phyloP scores from a whole-genome alignment of 2,797 vertebrate genomes.

The Halcyon smyrnensis region DNA sequence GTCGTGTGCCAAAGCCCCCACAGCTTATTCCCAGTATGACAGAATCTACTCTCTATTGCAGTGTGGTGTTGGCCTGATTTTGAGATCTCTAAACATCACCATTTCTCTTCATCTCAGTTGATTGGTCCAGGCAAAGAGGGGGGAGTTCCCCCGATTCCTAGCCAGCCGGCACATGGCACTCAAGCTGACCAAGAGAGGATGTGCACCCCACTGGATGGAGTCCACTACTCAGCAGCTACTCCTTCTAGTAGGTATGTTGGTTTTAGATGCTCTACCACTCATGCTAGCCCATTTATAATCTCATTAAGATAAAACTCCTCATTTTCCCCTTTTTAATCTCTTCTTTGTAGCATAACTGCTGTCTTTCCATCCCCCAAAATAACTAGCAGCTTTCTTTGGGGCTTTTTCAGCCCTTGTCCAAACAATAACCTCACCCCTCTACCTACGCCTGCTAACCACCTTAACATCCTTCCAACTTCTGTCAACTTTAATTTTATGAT shows the following conservation, averaged over 20 bases:
- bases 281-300: not conserved
- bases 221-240: constrained; percentile 81
- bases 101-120: constrained; percentile 76
- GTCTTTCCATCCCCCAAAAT: not conserved
- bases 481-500: not conserved
- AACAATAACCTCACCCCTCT: not conserved
- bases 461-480: not conserved
- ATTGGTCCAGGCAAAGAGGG: constrained; percentile 89
- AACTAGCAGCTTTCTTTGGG: not conserved
- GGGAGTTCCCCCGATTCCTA: constrained; percentile 82
- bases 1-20: not conserved
- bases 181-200: constrained; percentile 85
- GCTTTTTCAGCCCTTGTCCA: not conserved
- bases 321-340: not conserved
- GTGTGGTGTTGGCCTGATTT: not conserved
- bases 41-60: not conserved
- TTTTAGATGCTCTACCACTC: not conserved
- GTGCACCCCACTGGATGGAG: constrained; percentile 79
- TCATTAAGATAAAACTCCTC: not conserved
- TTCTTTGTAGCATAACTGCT: not conserved
- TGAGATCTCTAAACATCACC: not conserved
- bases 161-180: constrained; percentile 86
- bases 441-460: not conserved
- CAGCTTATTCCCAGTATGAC: not conserved
- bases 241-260: constrained; percentile 88